Evolutionary conservation across 2,113 vertebrate species (phyloP).

Genomic region (Gila orcuttii): DNA sequence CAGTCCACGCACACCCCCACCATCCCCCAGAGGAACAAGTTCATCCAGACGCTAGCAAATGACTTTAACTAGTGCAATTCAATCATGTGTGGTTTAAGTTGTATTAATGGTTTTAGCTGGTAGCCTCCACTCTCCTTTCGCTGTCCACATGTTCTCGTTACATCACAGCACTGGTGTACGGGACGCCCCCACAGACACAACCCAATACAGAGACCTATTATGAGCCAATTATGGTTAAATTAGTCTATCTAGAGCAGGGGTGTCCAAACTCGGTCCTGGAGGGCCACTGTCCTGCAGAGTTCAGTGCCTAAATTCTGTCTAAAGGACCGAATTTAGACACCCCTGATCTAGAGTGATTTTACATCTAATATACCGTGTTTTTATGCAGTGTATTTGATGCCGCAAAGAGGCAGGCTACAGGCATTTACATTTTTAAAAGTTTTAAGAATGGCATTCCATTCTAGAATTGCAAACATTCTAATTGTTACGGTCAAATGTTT

Average conservation of each 20-base stretch:
- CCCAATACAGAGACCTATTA: neutral
- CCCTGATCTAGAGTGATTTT: neutral
- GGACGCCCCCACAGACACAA: neutral
- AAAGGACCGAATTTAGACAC: too few relatives aligned
- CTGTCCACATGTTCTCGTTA: conserved; percentile 17
- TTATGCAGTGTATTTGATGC: neutral
- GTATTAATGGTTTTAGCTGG: conserved; percentile 7
- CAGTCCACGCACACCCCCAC: neutral
- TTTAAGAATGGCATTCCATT: neutral
- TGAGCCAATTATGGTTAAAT: neutral
- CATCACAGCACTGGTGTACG: neutral
- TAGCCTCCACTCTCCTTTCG: conserved; percentile 1
- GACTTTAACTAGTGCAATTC: conserved; percentile 36
- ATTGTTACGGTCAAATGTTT: neutral
- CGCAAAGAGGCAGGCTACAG: too few relatives aligned
- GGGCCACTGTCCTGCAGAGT: too few relatives aligned
- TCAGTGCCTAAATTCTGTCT: too few relatives aligned
- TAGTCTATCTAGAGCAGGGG: neutral
- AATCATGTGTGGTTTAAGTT: conserved; percentile 28
- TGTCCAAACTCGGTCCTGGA: too few relatives aligned
- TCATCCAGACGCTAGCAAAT: conserved; percentile 35
- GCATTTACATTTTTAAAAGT: too few relatives aligned
- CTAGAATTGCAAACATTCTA: neutral
- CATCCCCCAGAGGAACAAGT: conserved; percentile 30
- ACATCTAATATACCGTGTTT: neutral